Evolutionary conservation across 2,888 invertebrate genomes (phyloP), one percentile per base, ranked within the genome.

Genomic region (Synanthedon andrenaeformis): DNA sequence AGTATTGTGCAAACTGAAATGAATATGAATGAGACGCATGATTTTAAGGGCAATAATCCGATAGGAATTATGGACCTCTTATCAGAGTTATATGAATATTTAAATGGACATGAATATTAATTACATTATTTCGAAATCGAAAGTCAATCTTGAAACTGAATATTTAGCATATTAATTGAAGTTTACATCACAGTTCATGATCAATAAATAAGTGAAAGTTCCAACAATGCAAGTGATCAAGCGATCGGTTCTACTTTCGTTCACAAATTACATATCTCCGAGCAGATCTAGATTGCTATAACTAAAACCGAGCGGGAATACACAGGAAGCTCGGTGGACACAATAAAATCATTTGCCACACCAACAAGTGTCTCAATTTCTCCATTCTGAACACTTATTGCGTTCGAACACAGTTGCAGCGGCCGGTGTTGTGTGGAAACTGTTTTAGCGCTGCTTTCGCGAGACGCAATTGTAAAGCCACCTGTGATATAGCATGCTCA

Each of bases 311-410:
- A 54, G 52, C 55, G 58, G 51, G n/a, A n/a, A 58, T 53, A 54
- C 53, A 41, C 42, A 49, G 49, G 19, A 49, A 49, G 23, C 53
- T 53, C 53, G 35, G 35, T 42, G 19, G 42, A 55, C 51, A 45
- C 52, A 42, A 49, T 35, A 41, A 49, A 50, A 48, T 28, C 17
- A 57, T 64, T 23, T 57, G 62, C 71, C 68, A 69, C 72, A 75
- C 70, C 74, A 76, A 69, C 67, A 67, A n/a, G 45, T 59, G 64
- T 65, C 64, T 61, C 72, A 68, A 73, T 73, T 74, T 72, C 66
- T 72, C 68, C 73, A 60, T 64, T 63, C 67, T 63, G 60, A 68
- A 60, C 73, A 72, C 71, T 69, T 54, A 65, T 66, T 69, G 68
- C 69, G 66, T 59, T 55, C 56, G 63, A n/a, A 14, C 66, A 64